Conservation (phyloP, 1,140 invertebrate genomes). For the Zelostemma sp. region DNA sequence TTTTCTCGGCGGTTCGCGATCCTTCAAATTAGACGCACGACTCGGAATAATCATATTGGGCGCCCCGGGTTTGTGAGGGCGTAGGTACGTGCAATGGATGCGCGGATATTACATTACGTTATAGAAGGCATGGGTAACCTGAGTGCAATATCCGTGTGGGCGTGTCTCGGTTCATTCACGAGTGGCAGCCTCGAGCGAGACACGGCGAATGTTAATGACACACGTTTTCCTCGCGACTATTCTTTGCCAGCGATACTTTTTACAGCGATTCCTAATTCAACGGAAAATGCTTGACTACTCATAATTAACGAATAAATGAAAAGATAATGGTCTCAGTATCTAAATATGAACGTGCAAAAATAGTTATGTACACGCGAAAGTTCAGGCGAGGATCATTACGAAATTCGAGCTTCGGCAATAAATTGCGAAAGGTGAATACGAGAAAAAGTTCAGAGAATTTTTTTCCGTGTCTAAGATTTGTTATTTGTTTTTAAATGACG, state of each 20-base stretch:
- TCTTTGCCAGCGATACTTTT: no score
- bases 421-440: no score
- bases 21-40: constrained; percentile 13
- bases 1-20: neutral
- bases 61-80: constrained; percentile 15
- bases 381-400: no score
- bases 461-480: constrained; percentile 13
- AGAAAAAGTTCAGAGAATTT: constrained; percentile 41
- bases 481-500: constrained; percentile 2
- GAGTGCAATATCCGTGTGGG: constrained; percentile 39
- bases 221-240: constrained; percentile 24
- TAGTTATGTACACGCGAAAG: no score
- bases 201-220: constrained; percentile 58
- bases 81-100: constrained; percentile 42
- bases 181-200: constrained; percentile 53
- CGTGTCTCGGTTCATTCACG: constrained; percentile 55
- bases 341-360: no score
- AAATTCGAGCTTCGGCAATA: no score
- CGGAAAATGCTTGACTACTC: no score
- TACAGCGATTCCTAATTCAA: no score
- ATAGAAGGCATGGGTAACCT: constrained; percentile 24
- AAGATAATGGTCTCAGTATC: no score
- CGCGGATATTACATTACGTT: constrained; percentile 43
- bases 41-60: constrained; percentile 18
- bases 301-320: no score